Evolutionary conservation across 2,797 vertebrate species (phyloP), one percentile per base, ranked within the genome.

Genomic region (Anguilla marmorata): DNA sequence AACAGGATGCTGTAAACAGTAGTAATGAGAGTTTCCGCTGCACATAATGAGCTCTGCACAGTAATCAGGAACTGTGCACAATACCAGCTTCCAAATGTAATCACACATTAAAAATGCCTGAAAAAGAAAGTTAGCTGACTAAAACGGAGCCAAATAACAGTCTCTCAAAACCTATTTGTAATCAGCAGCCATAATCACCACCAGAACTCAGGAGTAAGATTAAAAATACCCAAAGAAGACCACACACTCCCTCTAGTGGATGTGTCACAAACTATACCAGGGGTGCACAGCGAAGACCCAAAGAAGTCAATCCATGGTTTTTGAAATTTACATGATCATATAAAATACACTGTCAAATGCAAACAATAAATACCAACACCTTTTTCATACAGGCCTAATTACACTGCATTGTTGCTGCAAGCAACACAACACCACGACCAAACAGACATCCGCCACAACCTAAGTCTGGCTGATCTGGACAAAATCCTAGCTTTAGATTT

Each of bases 1-100:
- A 91, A 88, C 89, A 90, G 89, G 83, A 84, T 86, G 79, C 91
- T 90, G 88, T 87, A 90, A 92, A 93, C 86, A 88, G 89, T 93
- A 91, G 87, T 90, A 92, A 92, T 92, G 86, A 89, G 83, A 86
- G 85, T 69, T 89, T 90, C 89, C 69, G 90, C 85, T 88, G 89
- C 91, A 91, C 88, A 79, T 30, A 88, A 92, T 84, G 87, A 93
- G 87, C 91, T 89, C 86, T 90, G 85, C 60, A 45, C 89, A 87
- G 69, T 88, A 88, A 89, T 89, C 89, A 88, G 87, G 85, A 89
- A 89, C 89, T 85, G 83, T 30, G 45, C 86, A 48, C 33, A 74
- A 89, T 86, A 89, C 88, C 52, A 27, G 83, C 30, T 84, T 37
- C 84, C 89, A 74, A 88, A 90, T 6, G 24, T 27, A 84, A 6